These are phyloP conservation scores for Selenia dentaria DNA, from an alignment of 2,888 invertebrate genomes.

Conservation along the genomic window DNA sequence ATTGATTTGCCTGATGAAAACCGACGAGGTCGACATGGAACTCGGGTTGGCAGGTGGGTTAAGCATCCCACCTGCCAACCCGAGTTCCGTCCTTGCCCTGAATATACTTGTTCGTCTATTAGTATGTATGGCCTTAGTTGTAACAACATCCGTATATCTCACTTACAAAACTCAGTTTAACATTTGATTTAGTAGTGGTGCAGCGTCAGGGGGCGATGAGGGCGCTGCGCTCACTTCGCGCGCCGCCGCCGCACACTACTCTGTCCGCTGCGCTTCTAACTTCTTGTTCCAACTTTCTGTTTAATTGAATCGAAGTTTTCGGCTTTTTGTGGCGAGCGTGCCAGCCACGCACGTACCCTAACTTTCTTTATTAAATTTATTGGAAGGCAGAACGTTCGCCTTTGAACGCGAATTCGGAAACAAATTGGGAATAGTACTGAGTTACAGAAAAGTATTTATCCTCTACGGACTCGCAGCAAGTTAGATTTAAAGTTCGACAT, in stretches of 20 bases:
- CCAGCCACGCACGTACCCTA: constrained; percentile 81
- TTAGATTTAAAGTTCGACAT: constrained; percentile 34
- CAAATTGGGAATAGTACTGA: constrained; percentile 70
- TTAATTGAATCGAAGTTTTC: constrained; percentile 84
- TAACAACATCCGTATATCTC: constrained; percentile 30
- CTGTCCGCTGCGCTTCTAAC: constrained; percentile 64
- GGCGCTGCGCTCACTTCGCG: constrained; percentile 31
- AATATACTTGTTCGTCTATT: too few relatives aligned
- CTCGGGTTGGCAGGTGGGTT: too few relatives aligned
- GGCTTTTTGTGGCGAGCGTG: constrained; percentile 81
- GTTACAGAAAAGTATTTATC: constrained; percentile 61
- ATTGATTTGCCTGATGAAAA: too few relatives aligned
- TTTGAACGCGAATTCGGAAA: constrained; percentile 75
- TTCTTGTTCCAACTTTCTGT: constrained; percentile 78
- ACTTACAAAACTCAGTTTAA: constrained; percentile 34
- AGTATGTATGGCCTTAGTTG: too few relatives aligned
- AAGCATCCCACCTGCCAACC: too few relatives aligned
- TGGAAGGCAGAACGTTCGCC: constrained; percentile 80
- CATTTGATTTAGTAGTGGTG: constrained; percentile 57
- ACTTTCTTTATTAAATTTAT: constrained; percentile 84
- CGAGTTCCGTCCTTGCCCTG: too few relatives aligned
- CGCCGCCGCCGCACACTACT: constrained; percentile 38
- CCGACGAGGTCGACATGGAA: too few relatives aligned
- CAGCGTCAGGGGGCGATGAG: constrained; percentile 32
- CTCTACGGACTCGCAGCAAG: constrained; percentile 39